Conservation (phyloP, 2,113 vertebrate genomes). For the Dicrurus megarhynchus region DNA sequence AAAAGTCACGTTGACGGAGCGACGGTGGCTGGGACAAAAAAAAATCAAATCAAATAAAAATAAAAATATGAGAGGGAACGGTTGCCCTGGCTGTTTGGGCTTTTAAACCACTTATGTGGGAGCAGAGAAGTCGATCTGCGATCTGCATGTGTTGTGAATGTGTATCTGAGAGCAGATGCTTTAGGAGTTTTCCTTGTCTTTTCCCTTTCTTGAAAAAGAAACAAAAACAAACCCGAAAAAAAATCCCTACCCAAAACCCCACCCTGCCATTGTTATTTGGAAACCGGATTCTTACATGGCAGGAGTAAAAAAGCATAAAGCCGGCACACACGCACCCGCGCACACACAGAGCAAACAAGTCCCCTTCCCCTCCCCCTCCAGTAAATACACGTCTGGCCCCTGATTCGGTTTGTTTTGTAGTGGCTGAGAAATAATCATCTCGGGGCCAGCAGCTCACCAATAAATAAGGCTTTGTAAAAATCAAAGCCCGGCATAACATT, state of each 20-base stretch:
- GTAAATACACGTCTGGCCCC: slow-evolving; percentile 50
- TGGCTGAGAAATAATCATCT: slow-evolving; percentile 53
- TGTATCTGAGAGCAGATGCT: neutral
- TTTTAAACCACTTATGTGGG: neutral
- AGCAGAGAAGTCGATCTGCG: neutral
- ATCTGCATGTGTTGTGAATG: neutral
- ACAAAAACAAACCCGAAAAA: neutral
- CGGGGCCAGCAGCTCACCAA: neutral
- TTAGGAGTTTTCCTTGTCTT: neutral
- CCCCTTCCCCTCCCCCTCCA: slow-evolving; percentile 35
- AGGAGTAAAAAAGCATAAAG: slow-evolving; percentile 19
- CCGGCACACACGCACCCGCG: neutral
- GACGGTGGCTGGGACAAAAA: neutral
- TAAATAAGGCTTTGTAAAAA: neutral
- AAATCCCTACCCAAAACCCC: neutral
- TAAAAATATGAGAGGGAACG: neutral
- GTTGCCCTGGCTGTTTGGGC: neutral
- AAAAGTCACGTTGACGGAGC: neutral
- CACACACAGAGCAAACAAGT: slow-evolving; percentile 37
- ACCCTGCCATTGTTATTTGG: slow-evolving; percentile 16
- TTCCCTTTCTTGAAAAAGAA: neutral
- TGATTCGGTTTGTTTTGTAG: slow-evolving; percentile 44
- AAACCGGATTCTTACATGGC: slow-evolving; percentile 21
- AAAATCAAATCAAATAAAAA: neutral
- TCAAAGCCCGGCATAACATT: neutral